Conservation (phyloP, 2,113 vertebrate species). For the Arothron firmamentum region DNA sequence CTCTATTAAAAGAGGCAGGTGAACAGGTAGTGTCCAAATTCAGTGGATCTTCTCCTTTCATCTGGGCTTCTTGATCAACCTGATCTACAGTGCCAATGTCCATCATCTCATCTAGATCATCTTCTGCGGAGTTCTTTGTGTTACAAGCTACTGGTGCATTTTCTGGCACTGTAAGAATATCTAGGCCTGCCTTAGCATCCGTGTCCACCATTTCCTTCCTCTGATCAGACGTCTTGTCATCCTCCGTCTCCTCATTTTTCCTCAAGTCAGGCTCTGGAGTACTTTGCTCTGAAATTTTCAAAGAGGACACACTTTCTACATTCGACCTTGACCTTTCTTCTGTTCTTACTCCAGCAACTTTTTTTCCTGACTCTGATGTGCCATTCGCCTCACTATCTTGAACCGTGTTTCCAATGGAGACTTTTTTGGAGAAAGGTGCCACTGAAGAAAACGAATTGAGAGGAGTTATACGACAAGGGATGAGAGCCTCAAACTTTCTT, state of each 20-base stretch:
- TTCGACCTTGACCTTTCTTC: constrained; percentile 4
- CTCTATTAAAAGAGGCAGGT: constrained; percentile 6
- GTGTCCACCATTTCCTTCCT: neutral
- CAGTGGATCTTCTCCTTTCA: constrained; percentile 40
- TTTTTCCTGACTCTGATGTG: constrained; percentile 3
- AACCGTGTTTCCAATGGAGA: neutral
- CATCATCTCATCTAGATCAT: constrained; percentile 67
- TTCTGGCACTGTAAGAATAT: neutral
- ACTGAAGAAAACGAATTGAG: neutral
- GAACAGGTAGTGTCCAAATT: constrained; percentile 23
- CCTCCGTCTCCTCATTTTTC: neutral
- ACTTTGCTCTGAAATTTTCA: neutral
- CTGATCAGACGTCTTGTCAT: neutral
- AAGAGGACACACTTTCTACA: neutral
- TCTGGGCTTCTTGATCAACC: constrained; percentile 67
- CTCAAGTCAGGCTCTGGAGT: neutral
- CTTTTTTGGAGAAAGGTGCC: neutral
- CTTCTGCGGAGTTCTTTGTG: neutral
- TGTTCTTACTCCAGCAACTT: constrained; percentile 5
- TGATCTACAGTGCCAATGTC: constrained; percentile 67
- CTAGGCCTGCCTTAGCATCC: neutral
- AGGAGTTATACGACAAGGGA: neutral
- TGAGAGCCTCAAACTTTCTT: neutral
- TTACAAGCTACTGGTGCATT: neutral
- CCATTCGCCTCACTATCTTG: neutral